Percentiles rank a stretch among this genome's conserved stretches.
phyloP scores from a whole-genome alignment of 1,140 invertebrate species.

The Rhopalosiphum padi region DNA sequence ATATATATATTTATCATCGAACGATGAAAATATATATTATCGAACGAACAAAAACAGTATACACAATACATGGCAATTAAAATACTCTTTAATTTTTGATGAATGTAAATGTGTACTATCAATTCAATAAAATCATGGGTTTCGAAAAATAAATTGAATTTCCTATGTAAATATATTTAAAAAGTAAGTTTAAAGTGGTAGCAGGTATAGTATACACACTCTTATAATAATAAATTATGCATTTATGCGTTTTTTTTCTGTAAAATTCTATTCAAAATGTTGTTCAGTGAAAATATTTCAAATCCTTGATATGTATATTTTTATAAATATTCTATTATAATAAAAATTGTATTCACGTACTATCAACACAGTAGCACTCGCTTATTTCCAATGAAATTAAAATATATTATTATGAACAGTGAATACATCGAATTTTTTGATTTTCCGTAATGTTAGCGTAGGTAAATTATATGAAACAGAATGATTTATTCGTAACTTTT shows the following conservation, averaged over 20 bases:
- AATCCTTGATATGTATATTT: neutral
- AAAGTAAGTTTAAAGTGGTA: too few species aligned
- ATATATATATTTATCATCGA: too few species aligned
- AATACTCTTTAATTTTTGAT: neutral
- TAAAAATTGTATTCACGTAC: neutral
- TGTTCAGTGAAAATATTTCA: neutral
- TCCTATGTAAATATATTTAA: neutral
- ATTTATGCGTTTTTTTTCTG: too few species aligned
- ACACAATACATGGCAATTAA: neutral
- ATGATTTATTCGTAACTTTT: neutral
- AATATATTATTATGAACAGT: neutral
- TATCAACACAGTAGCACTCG: neutral
- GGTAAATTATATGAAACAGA: neutral
- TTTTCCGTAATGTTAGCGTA: neutral
- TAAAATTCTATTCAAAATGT: neutral
- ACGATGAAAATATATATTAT: too few species aligned
- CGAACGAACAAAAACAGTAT: too few species aligned
- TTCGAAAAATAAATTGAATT: neutral
- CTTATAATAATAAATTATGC: neutral
- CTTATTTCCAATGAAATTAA: neutral
- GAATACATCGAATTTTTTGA: neutral
- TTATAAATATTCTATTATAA: neutral
- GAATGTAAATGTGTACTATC: neutral
- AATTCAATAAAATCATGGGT: neutral
- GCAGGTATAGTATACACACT: neutral